These are phyloP conservation scores for Acanthosepion pharaonis DNA, from an alignment of 2,888 invertebrate genomes.

Conservation along the genomic window DNA sequence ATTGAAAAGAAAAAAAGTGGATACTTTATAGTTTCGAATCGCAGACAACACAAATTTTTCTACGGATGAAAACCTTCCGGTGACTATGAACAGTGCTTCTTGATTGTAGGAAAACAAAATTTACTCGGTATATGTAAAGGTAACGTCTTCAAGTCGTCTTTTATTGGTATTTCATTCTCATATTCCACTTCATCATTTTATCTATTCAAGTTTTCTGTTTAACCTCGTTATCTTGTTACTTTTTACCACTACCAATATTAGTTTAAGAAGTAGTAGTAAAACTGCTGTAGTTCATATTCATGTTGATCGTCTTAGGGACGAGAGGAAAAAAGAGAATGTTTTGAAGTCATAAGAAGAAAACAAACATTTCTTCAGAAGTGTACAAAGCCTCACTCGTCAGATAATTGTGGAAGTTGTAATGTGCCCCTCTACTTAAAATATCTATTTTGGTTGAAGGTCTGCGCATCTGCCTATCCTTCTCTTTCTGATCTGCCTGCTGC, in stretches of 20 bases:
- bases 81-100: neutral
- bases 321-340: neutral
- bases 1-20: neutral
- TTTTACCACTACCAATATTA: neutral
- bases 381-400: neutral
- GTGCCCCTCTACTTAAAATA: neutral
- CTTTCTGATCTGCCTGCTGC: neutral
- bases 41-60: neutral
- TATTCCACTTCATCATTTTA: neutral
- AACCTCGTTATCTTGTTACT: neutral
- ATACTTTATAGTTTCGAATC: slow-evolving; percentile 33
- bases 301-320: neutral
- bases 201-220: neutral
- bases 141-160: neutral
- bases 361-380: too few relatives aligned
- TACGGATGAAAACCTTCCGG: neutral
- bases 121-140: neutral
- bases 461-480: neutral
- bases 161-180: neutral
- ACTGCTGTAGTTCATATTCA: neutral
- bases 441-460: neutral
- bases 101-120: neutral
- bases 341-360: neutral
- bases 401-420: neutral
- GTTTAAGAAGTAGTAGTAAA: neutral